Base-by-base conservation (phyloP, 2,888 invertebrate genomes). In the Xylocampa areola region DNA sequence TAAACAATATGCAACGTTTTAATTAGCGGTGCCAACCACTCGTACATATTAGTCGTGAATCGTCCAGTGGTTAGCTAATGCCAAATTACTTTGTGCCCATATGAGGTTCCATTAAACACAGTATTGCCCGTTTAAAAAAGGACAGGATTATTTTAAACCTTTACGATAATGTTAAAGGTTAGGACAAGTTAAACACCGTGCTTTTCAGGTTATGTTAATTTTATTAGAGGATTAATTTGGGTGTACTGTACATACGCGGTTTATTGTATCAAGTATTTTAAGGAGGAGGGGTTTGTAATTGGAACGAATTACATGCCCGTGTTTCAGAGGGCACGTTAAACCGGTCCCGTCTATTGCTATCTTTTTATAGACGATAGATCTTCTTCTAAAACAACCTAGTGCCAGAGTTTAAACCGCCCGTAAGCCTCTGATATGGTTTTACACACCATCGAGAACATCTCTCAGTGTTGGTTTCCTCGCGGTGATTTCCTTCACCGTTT, bases 1-100 rank as follows among this genome's bases (percentile, higher is more conserved):
- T 47, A 39, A 29, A 50, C 21, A 35, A 32, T 71, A 66, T 66
- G 73, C 68, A 53, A 75, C 37, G 32, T 68, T 76, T 72, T 76
- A 72, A 72, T 72, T 60, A 71, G 29, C 29, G 11, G 10, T 10
- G 33, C 11, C 7, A 19, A 17, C 19, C 41, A 16, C 41, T 48
- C 13, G 14, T 29, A 29, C 43, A 23, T 36, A 70, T 57, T 49
- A 65, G 66, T 50, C 47, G 39, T 10, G 21, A 39, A 44, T 27
- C 30, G 51, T 30, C 19, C 19, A 29, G 29, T 17, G 27, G 44
- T 51, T 36, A 44, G 23, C 33, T 35, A 51, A 21, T 30, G 39
- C 43, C 16, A 44, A 54, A 52, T 45, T 60, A 71, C 47, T 49
- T 51, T 25, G 32, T 37, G 25, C 40, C 49, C 35, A 43, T 50